Evolutionary conservation across 1,140 invertebrate genomes (phyloP).

Genomic region (Papilio xuthus): DNA sequence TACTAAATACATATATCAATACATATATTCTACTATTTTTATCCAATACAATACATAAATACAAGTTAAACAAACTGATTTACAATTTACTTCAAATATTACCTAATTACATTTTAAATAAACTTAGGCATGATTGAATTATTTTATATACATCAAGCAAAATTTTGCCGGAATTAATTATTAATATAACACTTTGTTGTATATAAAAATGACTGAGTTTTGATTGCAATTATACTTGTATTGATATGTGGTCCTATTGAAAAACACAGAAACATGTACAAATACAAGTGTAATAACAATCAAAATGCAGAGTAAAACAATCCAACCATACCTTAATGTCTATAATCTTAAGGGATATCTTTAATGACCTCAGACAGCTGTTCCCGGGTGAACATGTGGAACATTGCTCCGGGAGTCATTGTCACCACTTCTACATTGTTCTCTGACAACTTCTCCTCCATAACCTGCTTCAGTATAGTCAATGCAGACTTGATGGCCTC

Average conservation of each 20-base stretch:
- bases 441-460: slow-evolving; percentile 99
- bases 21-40: slow-evolving; percentile 28
- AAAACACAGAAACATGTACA: not conserved
- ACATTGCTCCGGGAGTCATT: slow-evolving; percentile 91
- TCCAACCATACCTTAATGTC: slow-evolving; percentile 34
- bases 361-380: slow-evolving; percentile 96
- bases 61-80: slow-evolving; percentile 39
- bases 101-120: slow-evolving; percentile 48
- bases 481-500: slow-evolving; percentile 96
- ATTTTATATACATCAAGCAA: not conserved
- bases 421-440: slow-evolving; percentile 99
- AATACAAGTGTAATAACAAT: not conserved
- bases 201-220: too few species aligned
- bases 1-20: not conserved
- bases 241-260: too few species aligned
- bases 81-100: slow-evolving; percentile 71
- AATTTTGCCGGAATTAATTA: not conserved
- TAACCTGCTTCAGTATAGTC: slow-evolving; percentile 99
- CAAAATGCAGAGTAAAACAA: slow-evolving; percentile 37
- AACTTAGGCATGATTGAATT: slow-evolving; percentile 10
- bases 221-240: too few species aligned
- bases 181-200: too few species aligned
- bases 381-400: slow-evolving; percentile 95
- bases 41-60: not conserved
- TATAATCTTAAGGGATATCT: slow-evolving; percentile 84